Conservation (phyloP, 2,888 invertebrate genomes). For the Thyatira batis region DNA sequence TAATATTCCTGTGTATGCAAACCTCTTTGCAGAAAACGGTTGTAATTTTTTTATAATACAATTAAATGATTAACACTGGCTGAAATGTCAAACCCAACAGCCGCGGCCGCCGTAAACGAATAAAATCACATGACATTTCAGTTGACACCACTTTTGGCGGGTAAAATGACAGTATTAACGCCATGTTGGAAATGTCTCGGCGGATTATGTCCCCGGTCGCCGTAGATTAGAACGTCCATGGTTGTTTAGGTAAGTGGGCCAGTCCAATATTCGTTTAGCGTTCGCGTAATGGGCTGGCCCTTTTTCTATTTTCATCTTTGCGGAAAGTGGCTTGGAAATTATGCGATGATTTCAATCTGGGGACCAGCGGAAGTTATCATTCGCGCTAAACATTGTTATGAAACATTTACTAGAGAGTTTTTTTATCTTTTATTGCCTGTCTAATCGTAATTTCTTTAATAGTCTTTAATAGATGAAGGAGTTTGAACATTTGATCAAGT, state of each 20-base stretch:
- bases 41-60: too few species aligned
- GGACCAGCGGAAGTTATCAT: too few species aligned
- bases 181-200: conserved; percentile 11
- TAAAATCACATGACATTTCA: conserved; percentile 29
- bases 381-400: too few species aligned
- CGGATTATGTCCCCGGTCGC: conserved; percentile 1
- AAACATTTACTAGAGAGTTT: too few species aligned
- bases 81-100: background rate
- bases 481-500: too few species aligned
- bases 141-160: conserved; percentile 9
- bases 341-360: background rate
- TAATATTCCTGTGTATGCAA: background rate
- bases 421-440: too few species aligned
- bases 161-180: conserved; percentile 6
- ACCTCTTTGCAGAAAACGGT: background rate
- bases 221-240: background rate
- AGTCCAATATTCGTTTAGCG: conserved; percentile 10
- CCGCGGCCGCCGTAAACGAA: conserved; percentile 13
- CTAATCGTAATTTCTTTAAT: background rate
- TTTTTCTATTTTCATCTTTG: background rate
- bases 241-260: conserved; percentile 10
- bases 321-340: background rate
- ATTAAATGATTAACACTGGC: background rate
- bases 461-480: background rate
- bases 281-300: background rate